Conservation (phyloP, 2,888 invertebrate species). For the Leptinotarsa rubiginosa region DNA sequence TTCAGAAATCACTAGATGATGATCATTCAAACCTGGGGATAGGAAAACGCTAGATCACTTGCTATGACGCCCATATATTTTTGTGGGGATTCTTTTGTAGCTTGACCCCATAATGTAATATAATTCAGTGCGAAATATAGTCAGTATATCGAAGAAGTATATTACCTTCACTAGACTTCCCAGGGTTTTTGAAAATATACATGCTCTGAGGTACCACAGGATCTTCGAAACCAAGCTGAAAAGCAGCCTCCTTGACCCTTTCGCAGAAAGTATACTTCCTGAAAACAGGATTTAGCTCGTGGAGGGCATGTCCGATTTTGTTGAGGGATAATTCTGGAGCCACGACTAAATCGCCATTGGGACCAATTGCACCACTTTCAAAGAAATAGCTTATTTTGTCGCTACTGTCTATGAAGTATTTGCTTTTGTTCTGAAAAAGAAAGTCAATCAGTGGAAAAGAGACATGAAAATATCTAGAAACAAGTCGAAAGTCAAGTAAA, state of each 20-base stretch:
- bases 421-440: conserved; percentile 70
- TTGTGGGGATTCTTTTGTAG: too few species aligned
- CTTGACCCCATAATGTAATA: too few species aligned
- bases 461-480: too few species aligned
- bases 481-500: too few species aligned
- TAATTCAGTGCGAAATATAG: too few species aligned
- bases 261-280: conserved; percentile 85
- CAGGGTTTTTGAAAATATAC: conserved; percentile 97
- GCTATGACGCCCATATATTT: too few species aligned
- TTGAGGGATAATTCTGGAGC: conserved; percentile 77
- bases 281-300: conserved; percentile 84
- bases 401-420: conserved; percentile 91
- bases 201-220: conserved; percentile 95
- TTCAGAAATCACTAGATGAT: too few species aligned
- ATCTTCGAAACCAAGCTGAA: conserved; percentile 77
- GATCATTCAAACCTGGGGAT: too few species aligned
- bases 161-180: conserved; percentile 87
- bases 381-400: conserved; percentile 94
- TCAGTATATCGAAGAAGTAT: neutral
- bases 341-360: conserved; percentile 79
- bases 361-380: conserved; percentile 83
- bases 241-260: conserved; percentile 82
- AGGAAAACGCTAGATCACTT: too few species aligned
- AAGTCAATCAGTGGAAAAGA: too few species aligned
- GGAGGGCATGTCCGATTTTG: conserved; percentile 92